Conservation (phyloP, 2,113 vertebrate species). For the Taxidea taxus region DNA sequence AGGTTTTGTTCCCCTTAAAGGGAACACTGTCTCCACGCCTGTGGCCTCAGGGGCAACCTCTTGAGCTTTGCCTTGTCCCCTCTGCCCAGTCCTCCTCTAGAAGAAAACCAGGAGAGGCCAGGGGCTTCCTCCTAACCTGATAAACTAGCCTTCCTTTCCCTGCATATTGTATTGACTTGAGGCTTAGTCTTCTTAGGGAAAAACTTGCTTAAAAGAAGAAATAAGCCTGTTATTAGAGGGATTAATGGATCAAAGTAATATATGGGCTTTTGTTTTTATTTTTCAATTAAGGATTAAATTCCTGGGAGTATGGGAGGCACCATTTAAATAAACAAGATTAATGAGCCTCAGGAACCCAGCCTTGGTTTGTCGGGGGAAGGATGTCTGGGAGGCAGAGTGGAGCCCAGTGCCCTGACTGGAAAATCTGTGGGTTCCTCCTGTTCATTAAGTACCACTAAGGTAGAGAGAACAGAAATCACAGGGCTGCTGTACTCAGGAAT, state of each 20-base stretch:
- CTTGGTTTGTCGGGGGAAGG: background rate
- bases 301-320: background rate
- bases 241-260: background rate
- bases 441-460: background rate
- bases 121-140: too few species aligned
- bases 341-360: background rate
- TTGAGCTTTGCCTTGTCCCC: background rate
- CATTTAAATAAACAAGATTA: background rate
- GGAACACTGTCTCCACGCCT: background rate
- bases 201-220: background rate
- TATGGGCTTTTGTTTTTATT: background rate
- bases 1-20: background rate
- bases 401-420: background rate
- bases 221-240: background rate
- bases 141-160: background rate
- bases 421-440: background rate
- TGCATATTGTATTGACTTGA: background rate
- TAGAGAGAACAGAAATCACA: background rate
- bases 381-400: background rate
- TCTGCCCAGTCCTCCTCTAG: background rate
- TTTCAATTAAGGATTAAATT: conserved; percentile 22
- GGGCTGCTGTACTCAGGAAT: conserved; percentile 54
- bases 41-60: background rate
- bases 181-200: background rate
- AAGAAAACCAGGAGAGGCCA: background rate